Conservation (phyloP, 1,140 invertebrate species). For the Pteromalus puparum region DNA sequence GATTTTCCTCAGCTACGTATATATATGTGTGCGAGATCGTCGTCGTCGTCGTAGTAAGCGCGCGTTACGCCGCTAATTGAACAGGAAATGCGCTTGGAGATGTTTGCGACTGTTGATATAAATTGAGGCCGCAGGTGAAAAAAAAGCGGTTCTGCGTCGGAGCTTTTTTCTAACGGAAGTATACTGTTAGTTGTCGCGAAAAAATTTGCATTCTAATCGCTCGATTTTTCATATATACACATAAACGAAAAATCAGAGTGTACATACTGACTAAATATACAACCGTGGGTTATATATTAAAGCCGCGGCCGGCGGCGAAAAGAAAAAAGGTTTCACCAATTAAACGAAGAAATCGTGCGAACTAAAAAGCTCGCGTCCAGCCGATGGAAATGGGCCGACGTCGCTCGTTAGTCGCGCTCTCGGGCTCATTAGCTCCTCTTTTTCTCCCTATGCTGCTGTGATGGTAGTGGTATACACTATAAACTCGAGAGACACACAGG, state of each 20-base stretch:
- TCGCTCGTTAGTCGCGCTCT: constrained; percentile 15
- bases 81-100: neutral
- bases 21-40: too few relatives aligned
- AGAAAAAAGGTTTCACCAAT: constrained; percentile 41
- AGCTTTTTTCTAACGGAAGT: constrained; percentile 23
- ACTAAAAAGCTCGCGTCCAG: neutral
- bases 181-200: neutral
- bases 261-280: too few relatives aligned
- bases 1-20: neutral
- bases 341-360: constrained; percentile 46
- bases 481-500: too few relatives aligned
- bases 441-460: neutral
- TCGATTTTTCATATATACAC: neutral
- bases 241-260: neutral
- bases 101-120: neutral
- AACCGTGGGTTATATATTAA: too few relatives aligned
- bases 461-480: too few relatives aligned
- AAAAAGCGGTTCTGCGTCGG: neutral
- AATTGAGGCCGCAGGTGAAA: constrained; percentile 27
- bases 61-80: constrained; percentile 22
- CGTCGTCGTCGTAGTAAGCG: too few relatives aligned
- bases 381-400: constrained; percentile 30
- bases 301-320: neutral
- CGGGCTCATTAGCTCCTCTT: constrained; percentile 13
- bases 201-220: constrained; percentile 40